Conservation (phyloP, 2,113 vertebrate species). For the Chaenogobius annularis region DNA sequence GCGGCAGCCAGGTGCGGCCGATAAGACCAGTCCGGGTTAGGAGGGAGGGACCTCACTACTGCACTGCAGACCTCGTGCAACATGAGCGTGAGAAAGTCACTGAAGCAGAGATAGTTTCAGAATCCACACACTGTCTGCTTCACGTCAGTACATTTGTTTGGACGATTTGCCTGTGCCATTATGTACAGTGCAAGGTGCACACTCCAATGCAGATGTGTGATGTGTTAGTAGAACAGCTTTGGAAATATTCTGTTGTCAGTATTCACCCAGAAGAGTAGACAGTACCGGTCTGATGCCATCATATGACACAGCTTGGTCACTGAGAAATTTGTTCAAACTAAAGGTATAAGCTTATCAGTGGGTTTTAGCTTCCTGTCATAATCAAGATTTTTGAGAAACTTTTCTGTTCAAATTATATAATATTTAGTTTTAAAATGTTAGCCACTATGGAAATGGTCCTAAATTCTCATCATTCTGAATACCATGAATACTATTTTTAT, state of each 20-base stretch:
- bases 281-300: neutral
- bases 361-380: too few relatives aligned
- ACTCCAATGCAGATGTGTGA: constrained; percentile 34
- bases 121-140: constrained; percentile 58
- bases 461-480: too few relatives aligned
- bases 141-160: constrained; percentile 72
- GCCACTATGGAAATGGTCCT: too few relatives aligned
- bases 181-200: constrained; percentile 61
- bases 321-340: too few relatives aligned
- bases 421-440: too few relatives aligned
- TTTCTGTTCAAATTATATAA: too few relatives aligned
- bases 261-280: neutral
- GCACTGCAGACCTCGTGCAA: constrained; percentile 75
- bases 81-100: constrained; percentile 95
- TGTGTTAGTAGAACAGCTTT: constrained; percentile 35
- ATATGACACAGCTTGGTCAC: neutral
- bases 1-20: constrained; percentile 83
- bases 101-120: constrained; percentile 78
- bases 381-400: too few relatives aligned
- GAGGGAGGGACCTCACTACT: constrained; percentile 77
- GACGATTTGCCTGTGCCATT: constrained; percentile 61
- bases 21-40: constrained; percentile 73
- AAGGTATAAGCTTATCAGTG: too few relatives aligned
- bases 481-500: too few relatives aligned
- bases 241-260: neutral